Percentiles rank a stretch among this genome's conserved stretches.
Evolutionary conservation across 2,797 vertebrate genomes (phyloP).

Genomic region (Chaunax sp.): DNA sequence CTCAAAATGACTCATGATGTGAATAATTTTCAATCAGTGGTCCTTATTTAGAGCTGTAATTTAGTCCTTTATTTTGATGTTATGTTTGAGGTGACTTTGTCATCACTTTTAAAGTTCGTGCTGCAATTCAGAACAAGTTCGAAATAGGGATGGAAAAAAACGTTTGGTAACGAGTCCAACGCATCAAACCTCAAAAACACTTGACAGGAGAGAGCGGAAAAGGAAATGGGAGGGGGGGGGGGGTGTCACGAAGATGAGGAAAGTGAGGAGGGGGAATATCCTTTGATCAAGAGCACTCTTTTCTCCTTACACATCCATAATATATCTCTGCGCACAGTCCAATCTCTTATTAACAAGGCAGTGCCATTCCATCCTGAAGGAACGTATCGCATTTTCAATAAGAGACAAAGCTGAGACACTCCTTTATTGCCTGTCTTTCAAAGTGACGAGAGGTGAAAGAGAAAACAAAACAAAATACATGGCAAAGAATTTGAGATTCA

Average conservation of each 20-base stretch:
- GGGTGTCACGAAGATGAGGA: constrained; percentile 55
- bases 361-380: constrained; percentile 43
- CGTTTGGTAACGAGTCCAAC: constrained; percentile 59
- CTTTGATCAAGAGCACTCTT: constrained; percentile 79
- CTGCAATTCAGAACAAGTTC: constrained; percentile 38
- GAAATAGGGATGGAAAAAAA: constrained; percentile 13
- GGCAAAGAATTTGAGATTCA: constrained; percentile 32
- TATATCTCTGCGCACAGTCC: constrained; percentile 60
- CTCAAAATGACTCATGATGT: constrained; percentile 55
- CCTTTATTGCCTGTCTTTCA: constrained; percentile 20
- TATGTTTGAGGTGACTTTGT: constrained; percentile 24
- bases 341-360: constrained; percentile 62
- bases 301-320: constrained; percentile 74
- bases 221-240: background rate
- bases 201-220: constrained; percentile 56
- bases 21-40: constrained; percentile 19
- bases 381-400: constrained; percentile 21
- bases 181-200: constrained; percentile 68
- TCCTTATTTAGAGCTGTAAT: constrained; percentile 33
- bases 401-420: constrained; percentile 23
- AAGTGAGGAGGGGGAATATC: constrained; percentile 35
- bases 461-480: constrained; percentile 43
- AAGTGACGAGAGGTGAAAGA: constrained; percentile 6
- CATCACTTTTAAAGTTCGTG: constrained; percentile 46
- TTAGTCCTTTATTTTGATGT: constrained; percentile 52